Conservation (phyloP, 2,888 invertebrate genomes). For the Eurois occulta region DNA sequence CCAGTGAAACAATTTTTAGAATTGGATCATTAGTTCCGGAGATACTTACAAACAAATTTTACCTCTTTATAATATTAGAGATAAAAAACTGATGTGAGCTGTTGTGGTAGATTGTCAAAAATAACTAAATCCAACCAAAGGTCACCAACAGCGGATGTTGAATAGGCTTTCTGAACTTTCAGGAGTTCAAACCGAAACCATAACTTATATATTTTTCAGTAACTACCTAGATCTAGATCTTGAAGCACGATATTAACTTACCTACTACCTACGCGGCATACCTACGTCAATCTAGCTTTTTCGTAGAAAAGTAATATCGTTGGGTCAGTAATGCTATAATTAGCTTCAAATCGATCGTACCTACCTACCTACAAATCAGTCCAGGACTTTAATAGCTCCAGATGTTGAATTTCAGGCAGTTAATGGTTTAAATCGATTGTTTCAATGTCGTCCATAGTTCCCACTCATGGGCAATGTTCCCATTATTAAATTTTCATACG, state of each 20-base stretch:
- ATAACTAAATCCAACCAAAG: not conserved
- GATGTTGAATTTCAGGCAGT: constrained; percentile 51
- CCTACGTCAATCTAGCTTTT: constrained; percentile 17
- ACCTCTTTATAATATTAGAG: too few species aligned
- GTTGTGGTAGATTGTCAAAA: not conserved
- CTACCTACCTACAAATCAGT: constrained; percentile 34
- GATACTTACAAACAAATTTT: too few species aligned
- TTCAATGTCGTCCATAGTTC: constrained; percentile 24
- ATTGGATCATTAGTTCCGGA: too few species aligned
- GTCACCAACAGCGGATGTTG: not conserved
- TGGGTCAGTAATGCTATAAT: constrained; percentile 19
- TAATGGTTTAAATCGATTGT: constrained; percentile 46
- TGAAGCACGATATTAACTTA: not conserved
- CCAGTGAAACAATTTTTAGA: too few species aligned
- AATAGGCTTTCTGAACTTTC: not conserved
- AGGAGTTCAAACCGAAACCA: not conserved
- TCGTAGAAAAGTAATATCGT: constrained; percentile 26
- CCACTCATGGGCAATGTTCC: constrained; percentile 45
- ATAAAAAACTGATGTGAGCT: not conserved
- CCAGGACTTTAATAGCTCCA: constrained; percentile 42
- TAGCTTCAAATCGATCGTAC: constrained; percentile 27
- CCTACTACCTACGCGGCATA: not conserved
- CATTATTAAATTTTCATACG: constrained; percentile 41
- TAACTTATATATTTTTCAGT: not conserved
- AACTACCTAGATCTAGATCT: not conserved